Evolutionary conservation across 2,113 vertebrate genomes (phyloP).

Genomic region (Notothenia coriiceps): DNA sequence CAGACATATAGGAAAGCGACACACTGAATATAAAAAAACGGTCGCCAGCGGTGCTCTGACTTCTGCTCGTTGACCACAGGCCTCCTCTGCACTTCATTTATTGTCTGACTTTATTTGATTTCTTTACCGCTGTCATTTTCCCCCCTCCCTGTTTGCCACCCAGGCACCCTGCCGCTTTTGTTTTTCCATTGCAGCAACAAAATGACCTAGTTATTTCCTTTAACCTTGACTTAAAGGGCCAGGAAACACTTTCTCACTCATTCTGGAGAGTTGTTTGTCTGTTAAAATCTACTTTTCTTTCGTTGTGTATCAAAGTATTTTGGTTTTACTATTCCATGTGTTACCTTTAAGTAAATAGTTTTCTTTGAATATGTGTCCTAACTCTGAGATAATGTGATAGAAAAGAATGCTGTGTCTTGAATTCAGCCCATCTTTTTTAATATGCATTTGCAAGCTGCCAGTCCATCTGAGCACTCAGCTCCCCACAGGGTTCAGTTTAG

Average conservation of each 20-base stretch:
- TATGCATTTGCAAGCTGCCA: slow-evolving; percentile 52
- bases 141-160: slow-evolving; percentile 41
- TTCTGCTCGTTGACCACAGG: slow-evolving; percentile 63
- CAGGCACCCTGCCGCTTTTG: slow-evolving; percentile 61
- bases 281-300: not conserved
- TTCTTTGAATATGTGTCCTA: not conserved
- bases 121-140: slow-evolving; percentile 50
- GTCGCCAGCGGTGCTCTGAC: slow-evolving; percentile 45
- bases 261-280: not conserved
- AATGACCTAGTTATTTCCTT: slow-evolving; percentile 46
- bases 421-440: slow-evolving; percentile 19
- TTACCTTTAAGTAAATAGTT: no score
- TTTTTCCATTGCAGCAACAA: slow-evolving; percentile 66
- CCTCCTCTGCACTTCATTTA: slow-evolving; percentile 64
- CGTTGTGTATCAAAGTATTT: not conserved
- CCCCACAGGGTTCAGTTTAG: slow-evolving; percentile 36
- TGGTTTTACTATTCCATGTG: not conserved
- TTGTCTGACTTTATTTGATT: slow-evolving; percentile 73
- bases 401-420: slow-evolving; percentile 21
- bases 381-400: slow-evolving; percentile 10
- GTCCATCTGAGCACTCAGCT: slow-evolving; percentile 31
- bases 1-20: slow-evolving; percentile 41
- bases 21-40: slow-evolving; percentile 28
- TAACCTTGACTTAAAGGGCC: slow-evolving; percentile 57
- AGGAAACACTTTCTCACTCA: slow-evolving; percentile 2